These are phyloP conservation scores for Artemia sinica DNA, from an alignment of 2,888 invertebrate genomes.

Conservation along the genomic window DNA sequence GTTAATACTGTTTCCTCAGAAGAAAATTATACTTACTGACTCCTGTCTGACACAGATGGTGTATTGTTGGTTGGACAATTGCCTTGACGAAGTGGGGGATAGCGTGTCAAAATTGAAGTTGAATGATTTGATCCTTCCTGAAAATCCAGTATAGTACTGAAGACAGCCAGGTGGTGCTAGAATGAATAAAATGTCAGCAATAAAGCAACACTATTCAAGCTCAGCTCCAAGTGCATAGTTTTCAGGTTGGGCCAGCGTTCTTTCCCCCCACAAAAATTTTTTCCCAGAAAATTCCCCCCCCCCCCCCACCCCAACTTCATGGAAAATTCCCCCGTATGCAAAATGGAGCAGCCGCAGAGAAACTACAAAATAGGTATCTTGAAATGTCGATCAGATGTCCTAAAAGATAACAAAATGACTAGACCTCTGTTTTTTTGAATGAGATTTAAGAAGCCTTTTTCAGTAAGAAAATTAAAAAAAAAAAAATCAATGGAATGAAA, in stretches of 20 bases:
- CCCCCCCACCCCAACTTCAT: neutral
- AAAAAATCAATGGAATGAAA: too few species aligned
- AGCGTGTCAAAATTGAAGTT: slow-evolving; percentile 27
- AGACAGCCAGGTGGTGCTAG: slow-evolving; percentile 26
- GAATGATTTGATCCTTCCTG: slow-evolving; percentile 27
- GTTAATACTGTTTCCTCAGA: neutral
- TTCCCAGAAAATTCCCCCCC: neutral
- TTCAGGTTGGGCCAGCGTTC: too few species aligned
- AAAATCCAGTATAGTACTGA: slow-evolving; percentile 27
- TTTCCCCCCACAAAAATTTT: neutral
- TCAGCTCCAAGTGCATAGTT: too few species aligned
- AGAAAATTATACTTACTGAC: slow-evolving; percentile 14
- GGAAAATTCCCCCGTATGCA: neutral
- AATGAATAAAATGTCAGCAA: neutral
- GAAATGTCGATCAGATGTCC: too few species aligned
- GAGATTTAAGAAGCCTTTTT: too few species aligned
- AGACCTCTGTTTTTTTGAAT: too few species aligned
- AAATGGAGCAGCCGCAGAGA: neutral
- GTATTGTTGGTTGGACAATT: slow-evolving; percentile 28
- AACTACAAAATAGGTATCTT: too few species aligned
- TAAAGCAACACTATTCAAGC: too few species aligned
- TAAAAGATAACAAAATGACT: too few species aligned
- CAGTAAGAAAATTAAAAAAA: too few species aligned
- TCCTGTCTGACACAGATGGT: slow-evolving; percentile 26
- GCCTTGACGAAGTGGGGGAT: slow-evolving; percentile 25